Evolutionary conservation across 2,113 vertebrate species (phyloP).

Genomic region (Rhynchomys soricoides): DNA sequence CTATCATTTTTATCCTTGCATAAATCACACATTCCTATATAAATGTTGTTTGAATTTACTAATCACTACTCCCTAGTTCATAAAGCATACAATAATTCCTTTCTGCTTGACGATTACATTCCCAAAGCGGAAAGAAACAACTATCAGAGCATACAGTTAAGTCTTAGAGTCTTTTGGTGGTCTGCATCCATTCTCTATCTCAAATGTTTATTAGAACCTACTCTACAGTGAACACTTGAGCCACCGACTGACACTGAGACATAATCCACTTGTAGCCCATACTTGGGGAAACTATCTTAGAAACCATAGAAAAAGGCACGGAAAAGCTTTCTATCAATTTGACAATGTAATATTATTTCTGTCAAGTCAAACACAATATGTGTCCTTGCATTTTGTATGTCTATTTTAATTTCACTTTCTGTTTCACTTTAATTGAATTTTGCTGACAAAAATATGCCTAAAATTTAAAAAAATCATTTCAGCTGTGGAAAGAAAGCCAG

Average conservation of each 20-base stretch:
- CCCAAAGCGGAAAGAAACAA: not conserved
- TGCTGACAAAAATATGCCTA: not conserved
- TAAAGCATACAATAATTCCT: not conserved
- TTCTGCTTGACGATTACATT: not conserved
- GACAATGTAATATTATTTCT: conserved; percentile 50
- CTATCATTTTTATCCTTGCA: not conserved
- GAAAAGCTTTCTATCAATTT: not conserved
- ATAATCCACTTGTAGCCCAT: not conserved
- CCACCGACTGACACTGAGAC: not conserved
- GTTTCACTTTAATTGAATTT: conserved; percentile 53
- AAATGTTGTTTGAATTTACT: not conserved
- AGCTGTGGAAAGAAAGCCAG: not conserved
- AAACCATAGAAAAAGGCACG: not conserved
- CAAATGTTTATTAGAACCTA: no score
- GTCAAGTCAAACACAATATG: not conserved
- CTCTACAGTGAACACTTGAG: not conserved
- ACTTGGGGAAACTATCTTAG: not conserved
- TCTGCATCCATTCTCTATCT: not conserved
- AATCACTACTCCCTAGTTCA: not conserved
- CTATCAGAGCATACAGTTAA: not conserved
- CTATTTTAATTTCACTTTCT: conserved; percentile 60
- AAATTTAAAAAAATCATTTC: not conserved
- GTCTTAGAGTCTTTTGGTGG: not conserved
- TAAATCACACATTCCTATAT: not conserved
- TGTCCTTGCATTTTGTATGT: conserved; percentile 32